Evolutionary conservation across 2,888 invertebrate species (phyloP).

Genomic region (Eudemis profundana): DNA sequence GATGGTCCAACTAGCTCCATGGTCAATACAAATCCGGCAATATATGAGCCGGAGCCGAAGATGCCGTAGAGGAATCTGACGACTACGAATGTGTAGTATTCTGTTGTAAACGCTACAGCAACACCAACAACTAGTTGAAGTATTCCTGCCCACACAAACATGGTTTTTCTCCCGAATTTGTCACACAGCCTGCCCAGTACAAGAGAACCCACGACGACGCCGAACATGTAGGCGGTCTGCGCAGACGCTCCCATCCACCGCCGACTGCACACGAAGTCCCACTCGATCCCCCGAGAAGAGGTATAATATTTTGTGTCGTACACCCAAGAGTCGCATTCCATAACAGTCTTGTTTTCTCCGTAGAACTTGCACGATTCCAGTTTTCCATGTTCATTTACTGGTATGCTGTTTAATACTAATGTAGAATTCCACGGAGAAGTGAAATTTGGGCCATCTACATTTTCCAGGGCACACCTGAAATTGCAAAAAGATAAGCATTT

Average conservation of each 20-base stretch:
- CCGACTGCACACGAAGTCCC: conserved; percentile 92
- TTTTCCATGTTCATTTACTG: conserved; percentile 82
- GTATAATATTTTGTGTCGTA: conserved; percentile 90
- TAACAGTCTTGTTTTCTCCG: conserved; percentile 68
- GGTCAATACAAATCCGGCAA: conserved; percentile 88
- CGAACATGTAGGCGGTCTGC: conserved; percentile 93
- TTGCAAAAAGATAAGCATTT: conserved; percentile 49
- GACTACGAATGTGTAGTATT: conserved; percentile 89
- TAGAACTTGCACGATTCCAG: conserved; percentile 87
- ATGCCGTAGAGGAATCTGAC: conserved; percentile 91
- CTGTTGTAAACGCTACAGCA: conserved; percentile 90
- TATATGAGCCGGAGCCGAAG: conserved; percentile 92
- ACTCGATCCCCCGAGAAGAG: conserved; percentile 91
- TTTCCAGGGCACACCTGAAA: conserved; percentile 86
- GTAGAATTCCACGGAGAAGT: conserved; percentile 84
- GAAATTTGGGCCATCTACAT: conserved; percentile 82
- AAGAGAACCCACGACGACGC: conserved; percentile 92
- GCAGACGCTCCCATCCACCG: conserved; percentile 94
- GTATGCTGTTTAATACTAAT: conserved; percentile 83
- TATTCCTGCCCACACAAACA: conserved; percentile 91
- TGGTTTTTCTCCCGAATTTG: conserved; percentile 91
- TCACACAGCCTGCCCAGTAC: conserved; percentile 92
- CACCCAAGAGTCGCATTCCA: conserved; percentile 85
- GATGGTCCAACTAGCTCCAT: conserved; percentile 94
- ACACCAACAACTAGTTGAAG: conserved; percentile 89